Conservation (phyloP, 2,113 vertebrate genomes). For the Ia io region DNA sequence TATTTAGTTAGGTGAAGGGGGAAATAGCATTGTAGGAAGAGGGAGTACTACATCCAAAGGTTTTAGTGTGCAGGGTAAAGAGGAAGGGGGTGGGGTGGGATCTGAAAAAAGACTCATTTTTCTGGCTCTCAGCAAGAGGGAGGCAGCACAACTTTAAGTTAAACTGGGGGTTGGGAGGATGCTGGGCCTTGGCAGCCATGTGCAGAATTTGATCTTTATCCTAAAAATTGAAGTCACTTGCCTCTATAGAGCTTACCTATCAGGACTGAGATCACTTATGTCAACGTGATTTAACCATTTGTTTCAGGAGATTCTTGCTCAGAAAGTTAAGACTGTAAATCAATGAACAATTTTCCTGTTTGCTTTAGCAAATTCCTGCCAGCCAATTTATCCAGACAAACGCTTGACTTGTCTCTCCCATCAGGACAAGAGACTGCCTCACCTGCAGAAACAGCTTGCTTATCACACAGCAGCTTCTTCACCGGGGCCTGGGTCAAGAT, state of each 20-base stretch:
- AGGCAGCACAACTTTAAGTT: neutral
- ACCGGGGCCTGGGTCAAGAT: neutral
- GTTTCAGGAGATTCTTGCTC: neutral
- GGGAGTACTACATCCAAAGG: neutral
- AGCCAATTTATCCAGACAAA: conserved; percentile 19
- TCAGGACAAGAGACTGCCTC: neutral
- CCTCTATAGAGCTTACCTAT: neutral
- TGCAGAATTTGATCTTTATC: conserved; percentile 14
- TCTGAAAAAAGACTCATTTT: neutral
- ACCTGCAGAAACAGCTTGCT: neutral
- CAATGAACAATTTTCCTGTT: neutral
- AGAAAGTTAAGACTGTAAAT: neutral
- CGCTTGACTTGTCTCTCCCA: conserved; percentile 3
- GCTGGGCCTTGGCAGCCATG: neutral
- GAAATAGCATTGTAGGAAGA: neutral
- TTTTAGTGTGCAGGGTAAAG: neutral
- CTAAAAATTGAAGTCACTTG: neutral
- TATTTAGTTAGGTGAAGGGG: neutral
- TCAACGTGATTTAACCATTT: conserved; percentile 1
- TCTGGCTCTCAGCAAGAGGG: neutral
- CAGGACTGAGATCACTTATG: neutral
- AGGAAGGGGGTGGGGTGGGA: neutral
- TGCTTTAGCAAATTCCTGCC: conserved; percentile 31
- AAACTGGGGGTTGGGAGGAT: neutral
- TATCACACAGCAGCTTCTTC: neutral